Evolutionary conservation across 2,113 vertebrate species (phyloP).

Genomic region (Falco punctatus): DNA sequence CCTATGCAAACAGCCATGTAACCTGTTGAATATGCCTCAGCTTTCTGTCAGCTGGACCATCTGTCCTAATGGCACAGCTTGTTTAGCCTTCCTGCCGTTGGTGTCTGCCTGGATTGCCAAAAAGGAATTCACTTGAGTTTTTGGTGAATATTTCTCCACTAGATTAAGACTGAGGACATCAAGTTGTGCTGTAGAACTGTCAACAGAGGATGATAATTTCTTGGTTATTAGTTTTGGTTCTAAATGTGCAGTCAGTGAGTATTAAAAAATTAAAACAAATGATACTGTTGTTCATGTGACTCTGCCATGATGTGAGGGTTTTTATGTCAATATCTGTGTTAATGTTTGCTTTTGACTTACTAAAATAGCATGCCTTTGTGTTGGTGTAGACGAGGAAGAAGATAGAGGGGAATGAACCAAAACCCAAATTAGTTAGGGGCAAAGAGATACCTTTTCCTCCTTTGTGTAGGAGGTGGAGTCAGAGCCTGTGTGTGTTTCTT

Average conservation of each 20-base stretch:
- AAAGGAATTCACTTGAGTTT: neutral
- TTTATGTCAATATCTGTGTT: neutral
- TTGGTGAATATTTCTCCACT: neutral
- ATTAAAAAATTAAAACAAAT: neutral
- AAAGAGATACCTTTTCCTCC: neutral
- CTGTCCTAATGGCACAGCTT: neutral
- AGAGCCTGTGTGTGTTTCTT: neutral
- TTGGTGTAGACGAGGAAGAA: neutral
- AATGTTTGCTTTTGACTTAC: neutral
- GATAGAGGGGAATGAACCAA: too few relatives aligned
- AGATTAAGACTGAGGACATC: neutral
- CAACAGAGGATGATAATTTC: neutral
- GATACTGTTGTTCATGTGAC: neutral
- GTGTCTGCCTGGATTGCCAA: neutral
- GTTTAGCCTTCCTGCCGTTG: neutral
- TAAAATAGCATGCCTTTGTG: neutral
- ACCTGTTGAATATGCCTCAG: neutral
- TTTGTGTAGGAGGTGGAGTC: neutral
- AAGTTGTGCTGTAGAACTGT: neutral
- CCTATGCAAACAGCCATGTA: neutral
- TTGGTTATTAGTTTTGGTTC: neutral
- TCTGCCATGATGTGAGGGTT: rapidly evolving
- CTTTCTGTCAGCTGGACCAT: neutral
- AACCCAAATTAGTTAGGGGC: neutral
- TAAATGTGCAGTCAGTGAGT: neutral